A percentile compares a stretch with the other conserved stretches of the same genome.
phyloP scores from a whole-genome alignment of 2,888 invertebrate species.

The Emesis furor region DNA sequence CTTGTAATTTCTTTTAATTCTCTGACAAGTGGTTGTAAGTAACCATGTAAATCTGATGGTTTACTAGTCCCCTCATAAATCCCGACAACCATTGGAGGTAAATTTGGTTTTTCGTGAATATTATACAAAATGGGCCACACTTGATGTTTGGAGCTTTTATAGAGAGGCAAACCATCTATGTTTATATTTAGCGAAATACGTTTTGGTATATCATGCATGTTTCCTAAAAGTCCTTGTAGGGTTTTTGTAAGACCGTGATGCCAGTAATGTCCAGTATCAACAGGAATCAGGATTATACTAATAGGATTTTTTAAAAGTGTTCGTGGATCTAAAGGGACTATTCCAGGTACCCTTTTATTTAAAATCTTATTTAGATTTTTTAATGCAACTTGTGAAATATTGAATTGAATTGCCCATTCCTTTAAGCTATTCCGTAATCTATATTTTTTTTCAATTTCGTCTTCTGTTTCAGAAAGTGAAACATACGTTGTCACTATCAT shows the following conservation, averaged over 20 bases:
- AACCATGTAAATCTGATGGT: slow-evolving; percentile 36
- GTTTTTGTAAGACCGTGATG: slow-evolving; percentile 58
- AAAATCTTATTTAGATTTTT: slow-evolving; percentile 23
- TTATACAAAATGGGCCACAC: slow-evolving; percentile 59
- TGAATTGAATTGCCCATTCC: slow-evolving; percentile 28
- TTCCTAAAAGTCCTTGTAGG: slow-evolving; percentile 36
- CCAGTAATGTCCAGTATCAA: slow-evolving; percentile 67
- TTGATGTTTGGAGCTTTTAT: slow-evolving; percentile 51
- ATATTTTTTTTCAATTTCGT: too few species aligned
- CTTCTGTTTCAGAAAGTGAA: too few species aligned
- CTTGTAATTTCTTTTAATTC: slow-evolving; percentile 33
- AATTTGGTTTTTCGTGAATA: slow-evolving; percentile 42
- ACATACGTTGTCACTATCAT: too few species aligned
- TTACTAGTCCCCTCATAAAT: slow-evolving; percentile 45
- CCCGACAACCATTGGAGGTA: slow-evolving; percentile 43
- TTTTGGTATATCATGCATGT: slow-evolving; percentile 23
- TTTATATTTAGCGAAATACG: slow-evolving; percentile 47
- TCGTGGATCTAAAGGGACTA: slow-evolving; percentile 21
- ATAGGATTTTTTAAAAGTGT: not conserved
- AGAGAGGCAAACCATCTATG: slow-evolving; percentile 52
- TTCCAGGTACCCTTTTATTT: slow-evolving; percentile 15
- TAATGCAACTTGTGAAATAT: slow-evolving; percentile 32
- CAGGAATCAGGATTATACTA: not conserved
- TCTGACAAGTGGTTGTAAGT: slow-evolving; percentile 38
- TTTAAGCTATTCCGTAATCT: too few species aligned